These are phyloP conservation scores for Leptarthrus brevirostris DNA, from an alignment of 2,888 invertebrate species.

Conservation along the genomic window DNA sequence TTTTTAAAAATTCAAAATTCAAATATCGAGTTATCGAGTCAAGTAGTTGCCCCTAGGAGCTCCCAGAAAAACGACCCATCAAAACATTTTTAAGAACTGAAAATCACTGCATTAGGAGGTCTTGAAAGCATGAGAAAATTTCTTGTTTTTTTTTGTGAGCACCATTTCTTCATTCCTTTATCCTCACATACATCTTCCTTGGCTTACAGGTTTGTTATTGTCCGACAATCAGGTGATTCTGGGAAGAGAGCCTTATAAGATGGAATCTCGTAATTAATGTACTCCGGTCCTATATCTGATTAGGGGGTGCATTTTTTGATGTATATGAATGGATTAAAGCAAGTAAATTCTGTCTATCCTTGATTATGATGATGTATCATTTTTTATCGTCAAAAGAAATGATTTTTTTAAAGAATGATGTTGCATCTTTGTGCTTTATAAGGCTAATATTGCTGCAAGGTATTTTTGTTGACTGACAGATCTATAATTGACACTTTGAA, in stretches of 20 bases:
- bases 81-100: slow-evolving; percentile 21
- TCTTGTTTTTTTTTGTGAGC: slow-evolving; percentile 5
- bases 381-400: not conserved
- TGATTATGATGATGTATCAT: slow-evolving; percentile 18
- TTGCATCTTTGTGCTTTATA: slow-evolving; percentile 29
- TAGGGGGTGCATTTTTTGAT: slow-evolving; percentile 26
- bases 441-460: no score
- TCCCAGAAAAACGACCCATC: slow-evolving; percentile 2
- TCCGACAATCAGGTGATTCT: slow-evolving; percentile 25
- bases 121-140: slow-evolving; percentile 21
- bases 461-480: no score
- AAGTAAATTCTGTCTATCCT: slow-evolving; percentile 8
- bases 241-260: not conserved
- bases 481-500: no score
- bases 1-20: not conserved
- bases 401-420: not conserved
- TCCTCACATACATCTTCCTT: not conserved
- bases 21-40: not conserved
- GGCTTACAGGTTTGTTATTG: slow-evolving; percentile 18
- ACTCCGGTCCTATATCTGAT: slow-evolving; percentile 14
- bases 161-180: not conserved
- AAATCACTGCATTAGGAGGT: slow-evolving; percentile 15
- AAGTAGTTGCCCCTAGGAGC: not conserved
- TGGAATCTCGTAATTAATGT: slow-evolving; percentile 37
- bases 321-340: slow-evolving; percentile 23